Evolutionary conservation across 2,888 invertebrate genomes (phyloP).

Genomic region (Rhaphigaster nebulosa): DNA sequence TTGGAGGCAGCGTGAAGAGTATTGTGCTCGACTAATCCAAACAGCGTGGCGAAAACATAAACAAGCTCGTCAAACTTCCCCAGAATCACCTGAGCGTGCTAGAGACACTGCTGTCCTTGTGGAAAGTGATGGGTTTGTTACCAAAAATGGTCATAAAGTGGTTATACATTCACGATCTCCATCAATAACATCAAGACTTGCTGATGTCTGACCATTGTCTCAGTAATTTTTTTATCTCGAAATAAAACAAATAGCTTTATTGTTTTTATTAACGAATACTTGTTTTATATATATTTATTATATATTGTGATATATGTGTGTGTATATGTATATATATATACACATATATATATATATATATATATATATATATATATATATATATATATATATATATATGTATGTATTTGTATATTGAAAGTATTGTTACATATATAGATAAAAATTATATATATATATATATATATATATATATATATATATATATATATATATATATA

Average conservation of each 20-base stretch:
- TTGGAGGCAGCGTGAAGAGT: conserved; percentile 96
- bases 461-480: conserved; percentile 29
- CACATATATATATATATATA: conserved; percentile 59
- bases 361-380: conserved; percentile 45
- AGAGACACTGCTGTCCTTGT: conserved; percentile 88
- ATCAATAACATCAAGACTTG: conserved; percentile 84
- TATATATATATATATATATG: conserved; percentile 37
- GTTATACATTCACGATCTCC: conserved; percentile 91
- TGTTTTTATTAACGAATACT: conserved; percentile 62
- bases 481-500: conserved; percentile 47
- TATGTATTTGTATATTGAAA: conserved; percentile 56
- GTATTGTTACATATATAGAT: conserved; percentile 45
- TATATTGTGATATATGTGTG: conserved; percentile 46
- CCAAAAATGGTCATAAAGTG: conserved; percentile 90
- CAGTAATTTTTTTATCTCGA: conserved; percentile 60
- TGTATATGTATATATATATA: conserved; percentile 33
- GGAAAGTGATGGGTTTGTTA: conserved; percentile 85
- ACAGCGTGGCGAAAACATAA: conserved; percentile 94
- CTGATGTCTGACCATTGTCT: conserved; percentile 87
- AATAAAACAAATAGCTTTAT: conserved; percentile 62
- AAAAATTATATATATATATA: conserved; percentile 48
- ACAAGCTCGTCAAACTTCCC: conserved; percentile 73
- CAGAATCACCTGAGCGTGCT: conserved; percentile 67
- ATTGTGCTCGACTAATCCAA: conserved; percentile 95
- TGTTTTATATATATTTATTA: conserved; percentile 60